Base-by-base conservation (phyloP, 2,888 invertebrate species). In the Chrysolina americana region DNA sequence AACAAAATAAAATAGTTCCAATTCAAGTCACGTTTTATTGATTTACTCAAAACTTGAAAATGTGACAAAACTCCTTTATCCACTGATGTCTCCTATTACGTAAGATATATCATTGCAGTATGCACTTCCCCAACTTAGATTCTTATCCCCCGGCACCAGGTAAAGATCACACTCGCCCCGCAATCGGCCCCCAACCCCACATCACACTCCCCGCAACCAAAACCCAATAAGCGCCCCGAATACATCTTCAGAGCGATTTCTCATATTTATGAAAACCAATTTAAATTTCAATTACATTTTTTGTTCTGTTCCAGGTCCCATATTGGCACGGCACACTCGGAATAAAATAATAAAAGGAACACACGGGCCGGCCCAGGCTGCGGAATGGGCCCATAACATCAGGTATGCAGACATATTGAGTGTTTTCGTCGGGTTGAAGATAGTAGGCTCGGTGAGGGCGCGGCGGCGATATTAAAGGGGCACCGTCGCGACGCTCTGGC, bases 351-450 rank as follows among this genome's bases (percentile, higher is more conserved):
- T 76, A 76, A 76, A 73, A 63, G 71, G 71, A 74, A 71, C 65
- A 71, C 73, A 69, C n/a, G n/a, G 70, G 69, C 72, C 74, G 72
- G 62, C 71, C 36, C 66, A 70, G 74, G 63, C 56, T 65, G 68
- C 65, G 41, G 47, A 76, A 76, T 74, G 68, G 72, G 71, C 64
- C 76, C 71, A 76, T 76, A 74, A 76, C 76, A 76, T 74, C 70
- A 77, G 77, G 79, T 78, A 79, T 79, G 79, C 78, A 79, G 78
- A 77, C 78, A 79, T 79, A 79, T 79, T 76, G 78, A 78, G 75
- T 76, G 62, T 74, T 76, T 77, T 74, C 71, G 73, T 70, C 75
- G 75, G 19, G 71, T 74, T 68, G 75, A 75, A 75, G 77, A 76
- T 80, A 77, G 78, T 74, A 76, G 80, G 78, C 78, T 80, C 76